A percentile compares a stretch with the other conserved stretches of the same genome.
Evolutionary conservation across 2,797 vertebrate species (phyloP).

Genomic region (Selene dorsalis): DNA sequence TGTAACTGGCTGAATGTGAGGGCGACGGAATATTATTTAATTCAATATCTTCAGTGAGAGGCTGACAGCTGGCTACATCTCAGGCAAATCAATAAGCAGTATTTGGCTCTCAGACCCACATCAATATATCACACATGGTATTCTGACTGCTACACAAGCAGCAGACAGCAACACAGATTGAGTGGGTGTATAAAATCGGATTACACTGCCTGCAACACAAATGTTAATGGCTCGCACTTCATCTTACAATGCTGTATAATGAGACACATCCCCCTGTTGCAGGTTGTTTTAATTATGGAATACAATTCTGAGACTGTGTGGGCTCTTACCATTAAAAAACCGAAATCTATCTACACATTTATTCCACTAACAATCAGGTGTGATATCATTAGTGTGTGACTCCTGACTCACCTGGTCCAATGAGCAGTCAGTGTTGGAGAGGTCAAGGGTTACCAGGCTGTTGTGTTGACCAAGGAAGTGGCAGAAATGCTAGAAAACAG

Average conservation of each 20-base stretch:
- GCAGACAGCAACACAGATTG: conserved; percentile 28
- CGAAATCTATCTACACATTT: neutral
- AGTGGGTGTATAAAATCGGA: conserved; percentile 41
- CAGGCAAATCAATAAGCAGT: conserved; percentile 74
- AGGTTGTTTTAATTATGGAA: conserved; percentile 2
- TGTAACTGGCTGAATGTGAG: neutral
- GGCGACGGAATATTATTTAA: conserved; percentile 53
- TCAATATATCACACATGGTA: conserved; percentile 71
- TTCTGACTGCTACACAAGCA: conserved; percentile 48
- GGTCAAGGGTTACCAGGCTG: conserved; percentile 90
- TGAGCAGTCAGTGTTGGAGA: conserved; percentile 96
- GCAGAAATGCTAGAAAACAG: conserved; percentile 89
- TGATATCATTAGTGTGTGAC: neutral
- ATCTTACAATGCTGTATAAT: conserved; percentile 20
- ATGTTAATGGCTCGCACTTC: conserved; percentile 33
- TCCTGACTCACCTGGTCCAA: conserved; percentile 90
- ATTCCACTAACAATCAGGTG: neutral
- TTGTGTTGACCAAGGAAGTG: conserved; percentile 95
- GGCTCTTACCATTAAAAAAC: neutral
- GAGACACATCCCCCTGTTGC: neutral
- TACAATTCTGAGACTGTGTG: neutral
- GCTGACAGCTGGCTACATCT: conserved; percentile 76
- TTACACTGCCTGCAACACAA: conserved; percentile 47
- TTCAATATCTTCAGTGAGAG: conserved; percentile 71
- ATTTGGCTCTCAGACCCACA: conserved; percentile 58